A percentile compares a stretch with the other conserved stretches of the same genome.
Conservation (phyloP, 1,140 invertebrate genomes). For the Schmidtea mediterranea region DNA sequence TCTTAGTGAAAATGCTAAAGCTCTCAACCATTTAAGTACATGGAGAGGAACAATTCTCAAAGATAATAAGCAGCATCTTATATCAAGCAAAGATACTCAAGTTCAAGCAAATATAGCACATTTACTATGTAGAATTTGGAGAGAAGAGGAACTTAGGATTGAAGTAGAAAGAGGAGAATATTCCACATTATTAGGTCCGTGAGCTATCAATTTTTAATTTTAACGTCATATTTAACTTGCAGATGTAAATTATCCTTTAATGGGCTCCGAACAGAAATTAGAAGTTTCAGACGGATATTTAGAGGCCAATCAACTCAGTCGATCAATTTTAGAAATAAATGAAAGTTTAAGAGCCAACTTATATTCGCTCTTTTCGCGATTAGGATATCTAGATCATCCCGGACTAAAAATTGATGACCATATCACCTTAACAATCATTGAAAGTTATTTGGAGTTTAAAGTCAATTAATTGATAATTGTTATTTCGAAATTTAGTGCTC, state of each 20-base stretch:
- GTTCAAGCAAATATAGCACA: constrained; percentile 16
- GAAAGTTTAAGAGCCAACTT: constrained; percentile 27
- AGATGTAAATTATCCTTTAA: constrained; percentile 13
- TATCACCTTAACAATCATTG: constrained; percentile 24
- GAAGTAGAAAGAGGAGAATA: constrained; percentile 16
- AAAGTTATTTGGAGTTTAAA: constrained; percentile 27
- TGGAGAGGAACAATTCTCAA: constrained; percentile 16
- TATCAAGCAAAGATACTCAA: not conserved
- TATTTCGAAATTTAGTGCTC: not conserved
- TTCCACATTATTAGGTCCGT: constrained; percentile 17
- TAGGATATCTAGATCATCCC: constrained; percentile 23
- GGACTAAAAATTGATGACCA: constrained; percentile 23
- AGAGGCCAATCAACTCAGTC: constrained; percentile 17
- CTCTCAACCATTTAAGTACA: constrained; percentile 19
- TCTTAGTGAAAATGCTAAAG: constrained; percentile 24
- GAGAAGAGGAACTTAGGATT: constrained; percentile 22
- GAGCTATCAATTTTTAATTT: constrained; percentile 2
- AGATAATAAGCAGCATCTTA: not conserved
- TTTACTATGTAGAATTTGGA: constrained; percentile 25
- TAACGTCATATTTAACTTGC: not conserved
- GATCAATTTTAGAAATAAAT: constrained; percentile 23
- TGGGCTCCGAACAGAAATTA: constrained; percentile 18
- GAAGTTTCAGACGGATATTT: constrained; percentile 13
- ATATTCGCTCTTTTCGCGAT: constrained; percentile 24
- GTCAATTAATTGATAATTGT: too few relatives aligned